These are phyloP conservation scores for Hydrozoanthus tunicans DNA, from an alignment of 64 coral and sea anemone genomes.

Conservation along the genomic window DNA sequence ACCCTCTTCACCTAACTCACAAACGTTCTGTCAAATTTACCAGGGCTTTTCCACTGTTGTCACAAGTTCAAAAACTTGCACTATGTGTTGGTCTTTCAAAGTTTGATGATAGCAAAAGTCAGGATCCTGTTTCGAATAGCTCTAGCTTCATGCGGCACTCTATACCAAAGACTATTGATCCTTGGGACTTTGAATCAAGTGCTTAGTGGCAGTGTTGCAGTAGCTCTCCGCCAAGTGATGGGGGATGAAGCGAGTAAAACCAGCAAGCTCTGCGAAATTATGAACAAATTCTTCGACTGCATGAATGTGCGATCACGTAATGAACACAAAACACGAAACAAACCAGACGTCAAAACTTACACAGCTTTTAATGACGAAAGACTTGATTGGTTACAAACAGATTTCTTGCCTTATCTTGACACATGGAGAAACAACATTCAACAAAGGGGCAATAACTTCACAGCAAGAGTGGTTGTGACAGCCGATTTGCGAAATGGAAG, in stretches of 20 bases:
- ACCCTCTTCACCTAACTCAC: constrained; percentile 51
- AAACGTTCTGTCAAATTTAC: constrained; percentile 68
- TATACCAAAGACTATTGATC: constrained; percentile 59
- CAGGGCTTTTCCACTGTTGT: constrained; percentile 33
- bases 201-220: constrained; percentile 18
- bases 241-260: constrained; percentile 3
- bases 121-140: constrained; percentile 2
- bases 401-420: not conserved
- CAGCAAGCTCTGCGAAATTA: constrained; percentile 1
- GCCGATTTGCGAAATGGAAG: no score
- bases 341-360: not conserved
- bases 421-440: not conserved
- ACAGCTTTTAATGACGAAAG: not conserved
- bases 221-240: not conserved
- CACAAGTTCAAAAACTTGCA: constrained; percentile 42
- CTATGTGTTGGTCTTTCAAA: constrained; percentile 25
- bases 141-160: constrained; percentile 49
- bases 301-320: not conserved
- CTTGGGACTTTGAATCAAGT: constrained; percentile 50
- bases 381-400: not conserved
- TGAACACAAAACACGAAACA: not conserved
- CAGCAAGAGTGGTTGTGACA: not conserved
- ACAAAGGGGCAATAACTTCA: constrained; percentile 19
- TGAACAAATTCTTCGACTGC: not conserved
- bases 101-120: constrained; percentile 35